Evolutionary conservation across 2,113 vertebrate species (phyloP).

Genomic region (Sylvia atricapilla): DNA sequence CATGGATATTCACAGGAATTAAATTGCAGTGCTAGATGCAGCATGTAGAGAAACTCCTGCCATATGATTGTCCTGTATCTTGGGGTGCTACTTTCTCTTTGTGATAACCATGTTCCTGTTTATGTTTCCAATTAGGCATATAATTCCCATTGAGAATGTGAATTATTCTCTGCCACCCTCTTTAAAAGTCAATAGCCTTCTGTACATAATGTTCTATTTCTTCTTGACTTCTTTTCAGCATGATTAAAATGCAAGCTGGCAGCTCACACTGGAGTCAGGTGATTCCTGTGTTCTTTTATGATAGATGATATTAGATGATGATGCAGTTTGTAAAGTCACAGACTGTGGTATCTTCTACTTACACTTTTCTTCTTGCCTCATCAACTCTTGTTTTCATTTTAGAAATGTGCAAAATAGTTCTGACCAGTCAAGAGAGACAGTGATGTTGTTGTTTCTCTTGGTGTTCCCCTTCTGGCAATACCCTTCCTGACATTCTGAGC

Average conservation of each 20-base stretch:
- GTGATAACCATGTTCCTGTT: neutral
- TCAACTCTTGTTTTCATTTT: neutral
- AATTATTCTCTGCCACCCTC: slow-evolving; percentile 36
- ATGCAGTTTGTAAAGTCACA: neutral
- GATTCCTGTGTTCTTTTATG: neutral
- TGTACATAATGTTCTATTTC: slow-evolving; percentile 44
- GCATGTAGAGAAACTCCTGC: neutral
- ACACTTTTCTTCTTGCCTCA: neutral
- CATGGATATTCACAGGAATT: neutral
- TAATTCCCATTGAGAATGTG: slow-evolving; percentile 18
- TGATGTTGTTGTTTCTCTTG: neutral
- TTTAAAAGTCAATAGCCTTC: slow-evolving; percentile 17
- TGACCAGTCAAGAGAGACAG: neutral
- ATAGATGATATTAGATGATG: neutral
- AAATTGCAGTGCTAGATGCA: slow-evolving; percentile 32
- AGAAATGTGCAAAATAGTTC: neutral
- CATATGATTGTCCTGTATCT: neutral
- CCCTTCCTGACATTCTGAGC: neutral
- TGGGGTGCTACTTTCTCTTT: slow-evolving; percentile 17
- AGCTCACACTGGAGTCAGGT: neutral
- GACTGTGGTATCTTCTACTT: neutral
- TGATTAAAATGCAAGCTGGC: slow-evolving; percentile 8
- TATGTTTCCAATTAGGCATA: slow-evolving; percentile 13
- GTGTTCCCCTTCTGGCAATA: neutral
- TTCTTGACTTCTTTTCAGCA: slow-evolving; percentile 28